These are phyloP conservation scores for Lutjanus erythropterus DNA, from an alignment of 2,113 vertebrate genomes.

Conservation along the genomic window DNA sequence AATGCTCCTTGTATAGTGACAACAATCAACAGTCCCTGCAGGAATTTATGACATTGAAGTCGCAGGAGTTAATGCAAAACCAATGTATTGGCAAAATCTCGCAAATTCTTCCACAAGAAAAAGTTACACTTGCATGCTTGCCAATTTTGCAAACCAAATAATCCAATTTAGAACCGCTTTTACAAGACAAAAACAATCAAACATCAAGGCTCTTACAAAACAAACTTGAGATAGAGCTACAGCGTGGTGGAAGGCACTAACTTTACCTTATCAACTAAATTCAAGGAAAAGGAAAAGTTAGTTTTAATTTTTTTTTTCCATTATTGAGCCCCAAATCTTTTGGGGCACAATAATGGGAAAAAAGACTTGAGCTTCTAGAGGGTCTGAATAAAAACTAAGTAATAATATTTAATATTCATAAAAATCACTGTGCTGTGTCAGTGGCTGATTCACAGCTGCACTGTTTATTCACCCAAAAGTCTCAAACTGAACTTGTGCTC, in stretches of 20 bases:
- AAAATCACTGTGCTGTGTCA: slow-evolving; percentile 6
- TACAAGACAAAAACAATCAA: neutral
- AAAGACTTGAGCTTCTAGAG: neutral
- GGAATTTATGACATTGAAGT: neutral
- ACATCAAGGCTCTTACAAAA: neutral
- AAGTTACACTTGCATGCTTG: neutral
- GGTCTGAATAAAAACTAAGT: neutral
- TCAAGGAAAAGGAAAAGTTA: neutral
- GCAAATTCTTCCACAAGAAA: neutral
- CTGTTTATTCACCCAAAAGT: neutral
- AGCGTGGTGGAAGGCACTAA: neutral
- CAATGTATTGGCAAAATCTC: neutral
- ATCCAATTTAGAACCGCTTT: neutral
- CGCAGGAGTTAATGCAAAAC: neutral
- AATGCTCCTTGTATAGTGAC: neutral
- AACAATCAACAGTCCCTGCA: neutral
- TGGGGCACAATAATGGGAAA: neutral
- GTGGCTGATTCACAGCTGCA: neutral
- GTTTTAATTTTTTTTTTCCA: neutral
- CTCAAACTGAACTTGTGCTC: neutral
- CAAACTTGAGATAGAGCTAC: too few species aligned
- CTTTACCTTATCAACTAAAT: too few species aligned
- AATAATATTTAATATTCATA: slow-evolving; percentile 2
- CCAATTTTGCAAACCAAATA: neutral
- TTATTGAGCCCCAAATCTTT: neutral